Base-by-base conservation (phyloP, 2,113 vertebrate species). In the Puma concolor region DNA sequence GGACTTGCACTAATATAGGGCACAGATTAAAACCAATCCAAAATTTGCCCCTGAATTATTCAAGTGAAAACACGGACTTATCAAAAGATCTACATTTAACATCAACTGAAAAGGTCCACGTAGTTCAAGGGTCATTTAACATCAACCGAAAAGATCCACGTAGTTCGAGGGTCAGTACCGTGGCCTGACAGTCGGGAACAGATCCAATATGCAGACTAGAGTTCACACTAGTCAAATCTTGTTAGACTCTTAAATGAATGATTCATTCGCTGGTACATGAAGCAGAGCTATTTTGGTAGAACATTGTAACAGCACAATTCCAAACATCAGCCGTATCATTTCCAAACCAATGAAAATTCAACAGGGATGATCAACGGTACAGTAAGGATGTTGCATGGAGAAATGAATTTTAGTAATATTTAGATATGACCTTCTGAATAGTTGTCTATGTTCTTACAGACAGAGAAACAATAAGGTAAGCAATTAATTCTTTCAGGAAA, bases 291-390 rank as follows among this genome's bases (percentile, higher is more conserved):
- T 74, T 64, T 67, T 57, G 54, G n/a, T 33, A 92, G 74, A 71
- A 84, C 36, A 41, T 38, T 76, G 41, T 84, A 76, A 71, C 4
- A 83, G 54, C 33, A 21, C 23, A 85, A 54, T 81, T 66, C 66
- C 63, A 95, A 97, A 92, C 29, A 71, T 41, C 1, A 23, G 25
- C 17, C 63, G 16, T 8, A n/a, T 38, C 72, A 52, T 33, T 94
- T 82, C 52, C 72, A 82, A 90, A 67, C 50, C 87, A 87, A 84
- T 54, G 31, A 94, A 87, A 96, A 92, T 31, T 92, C 90, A 95
- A 69, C 27, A 69, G 44, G 52, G n/a, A 81, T 54, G 33, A 85
- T 80, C 69, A 66, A 52, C 23, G 19, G 7, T 23, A 44, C 79
- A 38, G 15, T n/a, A 69, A 84, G 36, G 41, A 71, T 12, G 72